Percentiles rank a stretch among this genome's conserved stretches.
These are phyloP conservation scores for Glandiceps talaboti DNA, from an alignment of 53 echinoderm and acorn worm genomes.

Conservation along the genomic window DNA sequence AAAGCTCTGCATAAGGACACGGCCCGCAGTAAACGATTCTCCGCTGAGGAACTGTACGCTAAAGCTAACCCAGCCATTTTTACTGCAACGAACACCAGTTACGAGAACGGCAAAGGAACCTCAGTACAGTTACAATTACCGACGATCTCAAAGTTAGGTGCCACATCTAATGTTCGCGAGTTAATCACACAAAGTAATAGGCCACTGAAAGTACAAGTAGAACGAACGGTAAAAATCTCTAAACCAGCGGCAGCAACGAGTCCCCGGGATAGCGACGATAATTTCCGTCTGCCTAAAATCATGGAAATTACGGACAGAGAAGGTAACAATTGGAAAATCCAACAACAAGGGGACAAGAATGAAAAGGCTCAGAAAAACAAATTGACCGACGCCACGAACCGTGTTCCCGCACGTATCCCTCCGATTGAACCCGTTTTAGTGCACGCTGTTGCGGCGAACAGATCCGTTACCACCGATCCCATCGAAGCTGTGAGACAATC, in stretches of 20 bases:
- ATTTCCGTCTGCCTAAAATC: constrained; percentile 35
- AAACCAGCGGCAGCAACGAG: not conserved
- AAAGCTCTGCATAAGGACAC: constrained; percentile 75
- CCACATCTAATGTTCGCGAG: not conserved
- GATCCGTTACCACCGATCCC: not conserved
- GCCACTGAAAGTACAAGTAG: not conserved
- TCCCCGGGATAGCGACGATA: not conserved
- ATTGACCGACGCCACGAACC: not conserved
- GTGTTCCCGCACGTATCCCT: not conserved
- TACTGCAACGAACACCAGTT: not conserved
- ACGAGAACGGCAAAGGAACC: not conserved
- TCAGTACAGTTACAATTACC: not conserved
- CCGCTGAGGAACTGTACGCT: constrained; percentile 55
- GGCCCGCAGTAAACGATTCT: constrained; percentile 49
- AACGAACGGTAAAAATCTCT: not conserved
- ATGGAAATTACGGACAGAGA: constrained; percentile 71
- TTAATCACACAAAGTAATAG: not conserved
- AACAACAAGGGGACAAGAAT: constrained; percentile 30
- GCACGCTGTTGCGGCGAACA: not conserved
- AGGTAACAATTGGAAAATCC: constrained; percentile 79
- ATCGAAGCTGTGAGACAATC: not conserved
- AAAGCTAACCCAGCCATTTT: constrained; percentile 70
- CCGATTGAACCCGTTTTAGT: not conserved
- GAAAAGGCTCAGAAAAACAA: not conserved
- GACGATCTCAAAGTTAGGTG: not conserved